These are phyloP conservation scores for Neomonachus schauinslandi DNA, from an alignment of 2,113 vertebrate genomes.

Conservation along the genomic window DNA sequence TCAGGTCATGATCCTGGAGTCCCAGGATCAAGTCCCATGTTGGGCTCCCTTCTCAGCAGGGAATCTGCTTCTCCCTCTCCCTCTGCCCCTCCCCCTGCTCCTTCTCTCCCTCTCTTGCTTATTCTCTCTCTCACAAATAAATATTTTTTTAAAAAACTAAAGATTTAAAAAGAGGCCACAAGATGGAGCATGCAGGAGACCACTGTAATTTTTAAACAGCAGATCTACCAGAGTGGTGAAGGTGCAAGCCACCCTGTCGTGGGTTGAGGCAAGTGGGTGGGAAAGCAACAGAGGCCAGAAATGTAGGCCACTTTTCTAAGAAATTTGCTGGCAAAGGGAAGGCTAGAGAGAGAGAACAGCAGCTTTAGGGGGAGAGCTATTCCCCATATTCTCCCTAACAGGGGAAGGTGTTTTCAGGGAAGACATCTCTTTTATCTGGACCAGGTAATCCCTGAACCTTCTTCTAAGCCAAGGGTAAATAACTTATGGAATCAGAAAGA, in stretches of 20 bases:
- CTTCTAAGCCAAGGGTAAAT: neutral
- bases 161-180: conserved; percentile 38
- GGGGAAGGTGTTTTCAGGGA: neutral
- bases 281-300: neutral
- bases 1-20: neutral
- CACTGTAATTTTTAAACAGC: conserved; percentile 34
- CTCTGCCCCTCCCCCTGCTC: neutral
- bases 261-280: neutral
- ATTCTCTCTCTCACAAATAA: neutral
- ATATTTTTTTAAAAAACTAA: neutral
- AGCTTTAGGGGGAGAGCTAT: neutral
- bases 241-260: neutral
- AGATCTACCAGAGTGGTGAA: conserved; percentile 5
- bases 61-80: neutral
- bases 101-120: neutral
- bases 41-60: neutral
- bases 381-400: neutral
- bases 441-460: neutral
- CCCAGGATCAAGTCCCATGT: neutral
- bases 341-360: neutral
- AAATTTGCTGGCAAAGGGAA: neutral
- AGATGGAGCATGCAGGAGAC: neutral
- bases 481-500: conserved; percentile 1
- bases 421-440: conserved; percentile 6
- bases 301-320: conserved; percentile 49